Evolutionary conservation across 1,140 invertebrate species (phyloP).

Genomic region (Globodera ellingtonae): DNA sequence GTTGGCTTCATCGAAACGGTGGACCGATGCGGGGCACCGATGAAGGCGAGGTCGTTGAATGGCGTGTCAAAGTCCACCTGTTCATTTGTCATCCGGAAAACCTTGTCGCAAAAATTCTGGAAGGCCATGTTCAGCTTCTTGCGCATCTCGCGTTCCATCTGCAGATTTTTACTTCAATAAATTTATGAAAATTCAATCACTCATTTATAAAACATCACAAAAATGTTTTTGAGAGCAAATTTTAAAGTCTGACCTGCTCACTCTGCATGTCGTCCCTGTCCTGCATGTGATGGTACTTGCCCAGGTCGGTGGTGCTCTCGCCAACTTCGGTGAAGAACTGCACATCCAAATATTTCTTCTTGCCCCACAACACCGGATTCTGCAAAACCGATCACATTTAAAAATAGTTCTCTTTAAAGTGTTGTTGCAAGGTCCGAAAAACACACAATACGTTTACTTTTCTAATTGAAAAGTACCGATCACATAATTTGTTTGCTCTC

Average conservation of each 20-base stretch:
- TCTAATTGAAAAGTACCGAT: no score
- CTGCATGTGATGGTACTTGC: conserved; percentile 99
- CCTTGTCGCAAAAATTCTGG: conserved; percentile 96
- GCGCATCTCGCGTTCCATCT: conserved; percentile 88
- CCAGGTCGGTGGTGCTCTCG: conserved; percentile 97
- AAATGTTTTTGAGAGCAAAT: not conserved
- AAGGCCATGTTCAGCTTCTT: conserved; percentile 96
- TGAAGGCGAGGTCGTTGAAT: conserved; percentile 94
- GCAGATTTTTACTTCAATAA: conserved; percentile 7
- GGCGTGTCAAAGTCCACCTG: conserved; percentile 98
- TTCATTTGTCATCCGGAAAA: conserved; percentile 91
- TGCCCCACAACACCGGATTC: conserved; percentile 98
- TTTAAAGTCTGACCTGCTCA: conserved; percentile 75
- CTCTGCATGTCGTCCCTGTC: conserved; percentile 96
- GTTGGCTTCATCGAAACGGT: conserved; percentile 95
- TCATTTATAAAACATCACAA: conserved; percentile 2
- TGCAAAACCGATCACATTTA: conserved; percentile 61
- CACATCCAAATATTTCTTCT: conserved; percentile 97
- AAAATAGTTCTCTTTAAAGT: not conserved
- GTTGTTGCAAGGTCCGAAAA: no score
- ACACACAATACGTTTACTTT: no score
- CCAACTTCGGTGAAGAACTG: conserved; percentile 99
- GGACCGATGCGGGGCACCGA: conserved; percentile 92
- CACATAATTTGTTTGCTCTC: no score
- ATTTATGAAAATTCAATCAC: not conserved